Percentiles rank a stretch among this genome's conserved stretches.
phyloP scores from a whole-genome alignment of 1,140 invertebrate genomes.

The Hypothenemus hampei region DNA sequence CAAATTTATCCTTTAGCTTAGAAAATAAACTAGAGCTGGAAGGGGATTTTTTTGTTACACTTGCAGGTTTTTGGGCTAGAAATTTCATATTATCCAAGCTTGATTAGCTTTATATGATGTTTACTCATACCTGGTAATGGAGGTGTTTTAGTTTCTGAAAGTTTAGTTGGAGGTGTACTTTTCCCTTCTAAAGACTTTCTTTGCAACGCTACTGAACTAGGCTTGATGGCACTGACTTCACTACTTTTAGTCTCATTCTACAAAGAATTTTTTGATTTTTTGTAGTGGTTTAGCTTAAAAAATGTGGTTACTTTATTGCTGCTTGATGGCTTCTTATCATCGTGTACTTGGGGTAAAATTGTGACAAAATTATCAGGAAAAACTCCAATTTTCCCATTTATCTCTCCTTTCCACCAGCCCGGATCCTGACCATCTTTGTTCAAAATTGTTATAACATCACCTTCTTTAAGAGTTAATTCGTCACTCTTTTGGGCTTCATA shows the following conservation, averaged over 20 bases:
- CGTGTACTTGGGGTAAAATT: constrained; percentile 39
- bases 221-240: constrained; percentile 29
- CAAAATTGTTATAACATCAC: constrained; percentile 84
- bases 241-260: constrained; percentile 23
- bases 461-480: constrained; percentile 83
- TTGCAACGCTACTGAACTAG: constrained; percentile 47
- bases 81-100: not conserved
- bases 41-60: constrained; percentile 58
- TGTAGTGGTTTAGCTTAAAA: not conserved
- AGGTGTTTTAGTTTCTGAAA: constrained; percentile 41
- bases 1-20: constrained; percentile 55
- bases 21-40: constrained; percentile 53
- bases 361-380: constrained; percentile 97
- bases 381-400: constrained; percentile 81
- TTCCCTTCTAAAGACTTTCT: constrained; percentile 51
- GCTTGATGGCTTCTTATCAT: constrained; percentile 21
- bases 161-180: constrained; percentile 37
- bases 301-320: constrained; percentile 1
- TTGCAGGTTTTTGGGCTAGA: constrained; percentile 54
- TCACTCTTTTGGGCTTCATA: constrained; percentile 91
- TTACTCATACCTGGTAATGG: constrained; percentile 33
- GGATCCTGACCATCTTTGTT: constrained; percentile 85
- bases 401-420: constrained; percentile 96
- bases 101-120: not conserved
- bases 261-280: not conserved